Base-by-base conservation (phyloP, 92 coral and sea anemone genomes). In the Hydrozoanthus gracilis region DNA sequence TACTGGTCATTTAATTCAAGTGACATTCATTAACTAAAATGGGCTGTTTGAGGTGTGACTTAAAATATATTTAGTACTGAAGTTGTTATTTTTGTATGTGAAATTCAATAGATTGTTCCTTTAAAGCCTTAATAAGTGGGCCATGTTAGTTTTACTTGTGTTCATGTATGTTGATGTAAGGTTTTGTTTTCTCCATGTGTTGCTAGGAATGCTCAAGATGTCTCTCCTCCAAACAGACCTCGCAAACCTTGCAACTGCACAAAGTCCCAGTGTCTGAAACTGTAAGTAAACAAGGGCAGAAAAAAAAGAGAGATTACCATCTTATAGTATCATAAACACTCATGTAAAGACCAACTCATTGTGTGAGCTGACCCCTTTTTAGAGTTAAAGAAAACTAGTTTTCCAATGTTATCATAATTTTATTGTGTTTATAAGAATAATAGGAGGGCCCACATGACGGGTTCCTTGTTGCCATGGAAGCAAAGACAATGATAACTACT, bases 191-290 rank as follows among this genome's bases (percentile, higher is more conserved):
- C 11, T 71, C 27, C 71, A 13, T 79, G 44, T 67, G 4, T 7
- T 55, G 51, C 7, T 68, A 94, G 98, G 56, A 89, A 90, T 61
- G 88, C 95, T 4, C 97, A 91, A 64, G 99, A 96, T 49, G 87
- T 93, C 8, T 93, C 98, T 50, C 98, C 99, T 11, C 99, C 99
- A 44, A 82, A 91, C 79, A 88, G 99, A 69, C 99, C 98, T 15
- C 95, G 99, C 62, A 96, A 96, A 77, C 99, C 99, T 27, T 96
- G 99, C 69, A 96, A 96, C 92, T 96, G 99, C 76, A 96, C 99
- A 51, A 96, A 96, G 84, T 96, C 99, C 71, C 99, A 96, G 86
- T 96, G 99, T 60, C 92, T 96, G 70, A 96, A 96, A 86, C 89
- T 96, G 99, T 96, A 91, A 95, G 99, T 96, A 85, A 16, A 73